These are phyloP conservation scores for Sus cebifrons DNA, from an alignment of 2,797 vertebrate species.

Conservation along the genomic window DNA sequence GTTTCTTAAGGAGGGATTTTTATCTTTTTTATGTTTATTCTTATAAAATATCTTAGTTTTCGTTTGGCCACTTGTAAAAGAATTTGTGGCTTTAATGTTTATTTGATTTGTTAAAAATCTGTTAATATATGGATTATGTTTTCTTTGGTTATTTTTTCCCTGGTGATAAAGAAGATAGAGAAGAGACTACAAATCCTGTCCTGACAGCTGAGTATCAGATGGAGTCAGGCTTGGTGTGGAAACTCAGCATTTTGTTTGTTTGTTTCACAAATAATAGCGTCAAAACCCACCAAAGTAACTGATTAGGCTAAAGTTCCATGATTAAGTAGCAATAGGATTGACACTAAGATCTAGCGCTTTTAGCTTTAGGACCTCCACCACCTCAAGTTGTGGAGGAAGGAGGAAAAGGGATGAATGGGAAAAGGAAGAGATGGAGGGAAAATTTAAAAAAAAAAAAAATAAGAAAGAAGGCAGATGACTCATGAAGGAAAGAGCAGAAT, in stretches of 20 bases:
- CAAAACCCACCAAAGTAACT: not conserved
- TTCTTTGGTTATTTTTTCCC: not conserved
- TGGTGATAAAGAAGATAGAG: not conserved
- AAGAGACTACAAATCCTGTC: not conserved
- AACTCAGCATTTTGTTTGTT: not conserved
- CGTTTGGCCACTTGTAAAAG: not conserved
- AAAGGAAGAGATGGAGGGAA: not conserved
- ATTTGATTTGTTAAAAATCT: slow-evolving; percentile 45
- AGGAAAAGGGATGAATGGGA: not conserved
- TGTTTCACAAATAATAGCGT: slow-evolving; percentile 22
- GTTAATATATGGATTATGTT: not conserved
- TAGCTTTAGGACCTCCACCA: not conserved
- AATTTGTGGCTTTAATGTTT: not conserved
- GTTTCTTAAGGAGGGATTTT: not conserved
- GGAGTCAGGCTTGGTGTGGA: not conserved
- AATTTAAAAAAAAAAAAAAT: not conserved
- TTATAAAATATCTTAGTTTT: not conserved
- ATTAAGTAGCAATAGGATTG: not conserved
- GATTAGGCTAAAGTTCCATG: not conserved
- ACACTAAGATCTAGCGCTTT: not conserved
- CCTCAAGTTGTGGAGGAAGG: not conserved
- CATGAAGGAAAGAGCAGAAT: slow-evolving; percentile 1
- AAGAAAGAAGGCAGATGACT: not conserved
- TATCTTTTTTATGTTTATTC: not conserved
- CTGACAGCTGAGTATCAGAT: not conserved